Evolutionary conservation across 2,888 invertebrate genomes (phyloP), one percentile per base, ranked within the genome.

Genomic region (Oxystoma pomonae): DNA sequence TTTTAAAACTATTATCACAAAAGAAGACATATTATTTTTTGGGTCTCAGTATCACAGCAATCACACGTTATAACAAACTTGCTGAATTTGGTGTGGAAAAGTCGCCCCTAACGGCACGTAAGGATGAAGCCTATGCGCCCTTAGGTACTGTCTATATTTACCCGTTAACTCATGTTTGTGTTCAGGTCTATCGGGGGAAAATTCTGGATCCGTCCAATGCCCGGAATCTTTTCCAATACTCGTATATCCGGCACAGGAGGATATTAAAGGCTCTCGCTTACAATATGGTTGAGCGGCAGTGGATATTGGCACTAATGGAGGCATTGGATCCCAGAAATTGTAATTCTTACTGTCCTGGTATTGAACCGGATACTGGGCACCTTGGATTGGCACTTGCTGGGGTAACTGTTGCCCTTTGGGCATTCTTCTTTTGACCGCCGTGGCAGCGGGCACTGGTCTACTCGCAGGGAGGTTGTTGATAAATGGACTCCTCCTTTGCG

Each of bases 401-500:
- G 76, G 75, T 61, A 73, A 64, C 67, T 76, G 76, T 61, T 75
- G 75, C 12, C 71, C 72, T 51, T 73, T 65, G 16, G 71, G 67
- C 66, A 70, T 68, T 61, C 73, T 67, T 58, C 72, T 65, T 57
- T 72, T 72, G 53, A 69, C 64, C 20, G 73, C 71, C 35, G 73
- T 68, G 55, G 69, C 70, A 64, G 78, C 66, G 18, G 65, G 55
- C 35, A 35, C 12, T 9, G 71, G 68, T 72, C 77, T 74, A 35
- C 76, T 69, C 58, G 74, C 72, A 70, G 91, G 91, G 80, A 92
- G 85, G 81, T 92, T 92, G 82, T 92, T 92, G 71, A 92, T 89
- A 80, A 92, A 92, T 57, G 91, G 90, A 77, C 90, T 91, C 67
- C 91, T 86, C 72, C 91, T 85, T 78, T 91, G 90, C 75, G 90